Base-by-base conservation (phyloP, 1,140 invertebrate species). In the Rhopalosiphum maidis region DNA sequence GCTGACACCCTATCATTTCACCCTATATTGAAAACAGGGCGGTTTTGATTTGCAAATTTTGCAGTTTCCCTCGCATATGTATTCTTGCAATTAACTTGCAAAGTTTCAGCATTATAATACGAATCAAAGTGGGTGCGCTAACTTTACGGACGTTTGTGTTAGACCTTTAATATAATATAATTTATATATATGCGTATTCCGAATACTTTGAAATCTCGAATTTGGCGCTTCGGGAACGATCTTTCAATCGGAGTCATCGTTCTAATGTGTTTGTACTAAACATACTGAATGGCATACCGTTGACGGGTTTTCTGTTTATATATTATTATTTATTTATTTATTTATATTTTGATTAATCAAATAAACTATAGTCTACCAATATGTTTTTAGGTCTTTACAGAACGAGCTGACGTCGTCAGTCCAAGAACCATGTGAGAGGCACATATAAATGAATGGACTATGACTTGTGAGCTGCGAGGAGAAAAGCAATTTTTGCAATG, bases 11-110 rank as follows among this genome's bases (percentile, higher is more conserved):
- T 77, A 77, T 77, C 30, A 6, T 77, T 77, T 77, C 60, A 77
- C 60, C 60, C 60, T n/a, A 77, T 77, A 77, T 77, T 77, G 60
- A 77, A 77, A 77, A n/a, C n/a, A n/a, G 60, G 60, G 60, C n/a
- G 60, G 60, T 77, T 77, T 77, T 77, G 60, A 77, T 77, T 77
- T 77, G 60, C 60, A 77, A 77, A 77, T n/a, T 77, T 77, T 35
- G 30, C 60, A 68, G 30, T 30, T 11, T n/a, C 60, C 30, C 11
- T 68, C 6, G 60, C 60, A 15, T n/a, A 68, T 6, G 18, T 60
- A 30, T 77, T 77, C 30, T 77, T 15, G n/a, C 60, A 77, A 77
- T 77, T 77, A 77, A 77, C 60, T 77, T 18, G 11, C 60, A 77
- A 77, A 77, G 60, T n/a, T 77, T 77, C 60, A 18, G 4, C 15